Evolutionary conservation across 2,888 invertebrate species (phyloP), one percentile per base, ranked within the genome.

Genomic region (Apodemia duryi): DNA sequence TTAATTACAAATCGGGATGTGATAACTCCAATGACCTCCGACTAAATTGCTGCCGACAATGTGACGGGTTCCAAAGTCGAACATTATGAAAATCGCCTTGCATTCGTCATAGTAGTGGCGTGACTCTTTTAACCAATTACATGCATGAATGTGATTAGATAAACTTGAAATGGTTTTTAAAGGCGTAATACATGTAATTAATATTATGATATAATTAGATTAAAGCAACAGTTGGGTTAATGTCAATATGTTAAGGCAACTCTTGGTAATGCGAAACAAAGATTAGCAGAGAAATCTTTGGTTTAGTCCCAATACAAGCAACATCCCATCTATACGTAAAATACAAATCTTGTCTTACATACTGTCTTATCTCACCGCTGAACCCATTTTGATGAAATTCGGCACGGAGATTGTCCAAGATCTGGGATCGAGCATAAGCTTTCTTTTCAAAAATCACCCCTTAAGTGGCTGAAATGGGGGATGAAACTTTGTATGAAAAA

Each of bases 61-160:
- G 35, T 41, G 57, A 61, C 61, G 38, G 52, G 41, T 65, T 65
- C 65, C 83, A 84, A 85, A 86, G 84, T 87, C 81, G 84, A 80
- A 70, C 69, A 74, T 72, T 75, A 74, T 76, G 73, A 74, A 77
- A 79, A 76, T 67, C 75, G 77, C 75, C 70, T 78, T 77, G 77
- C 75, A 81, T 80, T 84, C 85, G 86, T 84, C 82, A 80, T 69
- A 74, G 85, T 69, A 74, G 85, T 91, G 90, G 91, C 90, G 89
- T 90, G 91, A 90, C 81, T 81, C 73, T 79, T 74, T 72, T 76
- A 80, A 76, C 88, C 89, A 90, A 89, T 91, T 83, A 84, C 69
- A 73, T 77, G 75, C 72, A 76, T 74, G 71, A 74, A 71, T 68
- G 69, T 75, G 86, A 87, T 88, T 85, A 88, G 89, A 90, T 88